Evolutionary conservation across 2,113 vertebrate species (phyloP).

Genomic region (Podarcis muralis): DNA sequence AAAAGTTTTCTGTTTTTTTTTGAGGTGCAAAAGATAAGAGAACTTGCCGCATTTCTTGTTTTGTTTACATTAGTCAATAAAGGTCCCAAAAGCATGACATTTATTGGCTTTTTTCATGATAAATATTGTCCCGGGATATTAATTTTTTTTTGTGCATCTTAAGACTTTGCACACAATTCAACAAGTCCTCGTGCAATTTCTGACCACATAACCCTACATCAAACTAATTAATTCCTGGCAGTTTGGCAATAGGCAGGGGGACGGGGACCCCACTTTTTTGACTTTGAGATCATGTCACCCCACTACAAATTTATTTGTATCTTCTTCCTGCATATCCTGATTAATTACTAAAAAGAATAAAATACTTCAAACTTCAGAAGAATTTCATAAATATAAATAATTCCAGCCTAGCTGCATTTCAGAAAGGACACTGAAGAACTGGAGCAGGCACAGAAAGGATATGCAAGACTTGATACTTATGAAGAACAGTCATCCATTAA

Average conservation of each 20-base stretch:
- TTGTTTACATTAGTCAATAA: neutral
- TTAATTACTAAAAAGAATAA: neutral
- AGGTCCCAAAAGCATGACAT: neutral
- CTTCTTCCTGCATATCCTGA: neutral
- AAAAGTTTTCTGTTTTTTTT: neutral
- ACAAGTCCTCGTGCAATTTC: neutral
- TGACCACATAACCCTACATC: neutral
- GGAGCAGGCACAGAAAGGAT: too few relatives aligned
- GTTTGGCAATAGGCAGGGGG: fast-evolving
- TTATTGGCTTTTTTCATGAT: neutral
- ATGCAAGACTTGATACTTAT: neutral
- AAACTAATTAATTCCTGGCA: neutral
- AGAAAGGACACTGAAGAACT: neutral
- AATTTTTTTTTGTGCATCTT: neutral
- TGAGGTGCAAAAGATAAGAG: slow-evolving; percentile 15
- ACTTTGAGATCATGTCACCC: slow-evolving; percentile 1
- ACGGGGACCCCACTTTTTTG: fast-evolving
- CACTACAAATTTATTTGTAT: too few relatives aligned
- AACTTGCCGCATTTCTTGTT: neutral
- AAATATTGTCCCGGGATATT: neutral
- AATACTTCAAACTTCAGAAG: neutral
- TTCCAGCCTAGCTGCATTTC: neutral
- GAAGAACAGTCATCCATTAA: neutral
- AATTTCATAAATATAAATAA: too few relatives aligned
- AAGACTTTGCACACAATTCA: neutral